Evolutionary conservation across 2,113 vertebrate genomes (phyloP), one percentile per base, ranked within the genome.

Genomic region (Jaculus jaculus): DNA sequence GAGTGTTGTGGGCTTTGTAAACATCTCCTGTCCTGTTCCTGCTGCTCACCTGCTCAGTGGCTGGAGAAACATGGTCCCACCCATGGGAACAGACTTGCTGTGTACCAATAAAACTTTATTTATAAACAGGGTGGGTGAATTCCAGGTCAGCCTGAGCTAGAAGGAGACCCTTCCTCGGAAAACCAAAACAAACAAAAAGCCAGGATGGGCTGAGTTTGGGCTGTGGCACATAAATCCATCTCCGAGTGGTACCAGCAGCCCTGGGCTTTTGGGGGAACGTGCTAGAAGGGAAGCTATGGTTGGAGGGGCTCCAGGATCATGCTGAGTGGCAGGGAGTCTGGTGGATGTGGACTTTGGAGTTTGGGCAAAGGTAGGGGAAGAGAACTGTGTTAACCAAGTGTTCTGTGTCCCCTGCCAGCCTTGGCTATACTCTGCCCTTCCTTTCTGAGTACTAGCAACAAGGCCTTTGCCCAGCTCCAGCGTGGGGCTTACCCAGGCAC

Each of bases 51-150:
- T 47, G 42, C 42, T 47, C 42, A 47, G 42, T 47, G 42, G 42
- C 42, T 47, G 51, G 58, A 5, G 24, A 12, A 9, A 42, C 16
- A 0, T 18, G 32, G 11, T 5, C 60, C 28, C 5, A n/a, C 1
- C 4, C 73, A 0, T 1, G 2, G 60, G 60, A 54, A 3, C 4
- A 1, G 23, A 2, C 58, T 20, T 3, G 20, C 16, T 11, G 5
- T 21, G 21, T 81, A 24, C 74, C 32, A 7, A 0, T 39, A 42
- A 26, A 73, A 61, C 34, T 65, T 47, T 63, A n/a, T 34, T 37
- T 47, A 39, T 24, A 85, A 21, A 66, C 6, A 66, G 2, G 24
- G 17, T 47, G 42, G n/a, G n/a, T n/a, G n/a, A n/a, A n/a, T n/a
- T n/a, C n/a, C n/a, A n/a, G n/a, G n/a, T n/a, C n/a, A n/a, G n/a